Percentiles rank a stretch among this genome's conserved stretches.
phyloP scores from a whole-genome alignment of 2,888 invertebrate species.

The Galerucella nymphaeae region DNA sequence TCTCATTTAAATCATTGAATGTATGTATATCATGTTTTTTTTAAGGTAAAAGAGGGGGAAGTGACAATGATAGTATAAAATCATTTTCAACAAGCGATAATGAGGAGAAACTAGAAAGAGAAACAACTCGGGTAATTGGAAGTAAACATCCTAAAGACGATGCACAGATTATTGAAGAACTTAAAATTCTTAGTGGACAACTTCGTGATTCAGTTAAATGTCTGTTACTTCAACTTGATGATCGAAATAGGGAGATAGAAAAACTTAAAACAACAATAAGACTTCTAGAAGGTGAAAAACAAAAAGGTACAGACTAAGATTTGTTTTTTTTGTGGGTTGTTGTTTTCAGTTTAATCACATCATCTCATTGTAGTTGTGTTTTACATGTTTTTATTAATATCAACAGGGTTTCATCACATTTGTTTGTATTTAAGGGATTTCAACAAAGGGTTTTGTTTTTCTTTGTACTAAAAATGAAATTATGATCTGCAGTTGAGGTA shows the following conservation, averaged over 20 bases:
- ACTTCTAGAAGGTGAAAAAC: constrained; percentile 70
- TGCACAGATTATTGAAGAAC: constrained; percentile 73
- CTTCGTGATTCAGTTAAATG: constrained; percentile 70
- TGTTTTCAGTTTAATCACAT: background rate
- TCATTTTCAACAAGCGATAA: constrained; percentile 51
- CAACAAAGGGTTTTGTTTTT: too few relatives aligned
- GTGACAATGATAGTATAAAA: constrained; percentile 58
- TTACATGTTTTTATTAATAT: constrained; percentile 1
- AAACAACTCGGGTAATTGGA: constrained; percentile 56
- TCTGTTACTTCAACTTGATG: constrained; percentile 73
- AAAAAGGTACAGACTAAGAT: constrained; percentile 54
- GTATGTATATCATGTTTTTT: background rate
- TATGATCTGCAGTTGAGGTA: too few relatives aligned
- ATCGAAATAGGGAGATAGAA: constrained; percentile 73
- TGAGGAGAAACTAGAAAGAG: constrained; percentile 55
- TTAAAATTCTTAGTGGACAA: constrained; percentile 74
- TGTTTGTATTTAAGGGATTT: background rate
- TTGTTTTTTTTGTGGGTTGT: background rate
- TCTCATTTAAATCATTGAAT: background rate
- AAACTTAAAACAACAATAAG: constrained; percentile 70
- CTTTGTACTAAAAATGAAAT: too few relatives aligned
- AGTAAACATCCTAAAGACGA: constrained; percentile 73
- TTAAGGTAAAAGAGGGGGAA: constrained; percentile 48
- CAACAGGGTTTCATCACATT: background rate
- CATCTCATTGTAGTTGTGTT: constrained; percentile 2